These are phyloP conservation scores for Periophthalmus modestus DNA, from an alignment of 2,113 vertebrate genomes.

Conservation along the genomic window DNA sequence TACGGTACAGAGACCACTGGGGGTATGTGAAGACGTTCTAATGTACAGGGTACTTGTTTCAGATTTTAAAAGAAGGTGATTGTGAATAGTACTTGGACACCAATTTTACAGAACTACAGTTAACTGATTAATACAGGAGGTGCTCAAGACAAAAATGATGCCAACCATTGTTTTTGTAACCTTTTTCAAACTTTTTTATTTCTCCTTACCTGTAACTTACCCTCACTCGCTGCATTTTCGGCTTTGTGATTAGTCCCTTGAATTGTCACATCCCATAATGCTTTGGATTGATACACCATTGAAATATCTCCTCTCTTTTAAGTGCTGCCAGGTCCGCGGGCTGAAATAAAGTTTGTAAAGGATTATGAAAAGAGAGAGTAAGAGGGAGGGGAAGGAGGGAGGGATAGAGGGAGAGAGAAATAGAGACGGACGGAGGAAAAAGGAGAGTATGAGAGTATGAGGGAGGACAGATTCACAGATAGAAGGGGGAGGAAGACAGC, in stretches of 20 bases:
- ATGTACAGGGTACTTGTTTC: no score
- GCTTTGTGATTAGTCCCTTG: constrained; percentile 8
- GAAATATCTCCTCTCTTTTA: constrained; percentile 35
- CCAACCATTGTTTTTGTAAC: not conserved
- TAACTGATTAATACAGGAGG: no score
- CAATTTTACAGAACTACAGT: no score
- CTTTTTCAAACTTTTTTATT: not conserved
- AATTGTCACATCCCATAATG: constrained; percentile 8
- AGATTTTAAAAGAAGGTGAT: no score
- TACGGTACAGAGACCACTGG: no score
- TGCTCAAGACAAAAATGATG: no score
- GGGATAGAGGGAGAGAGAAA: not conserved
- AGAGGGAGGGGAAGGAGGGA: not conserved
- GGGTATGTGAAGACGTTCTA: no score
- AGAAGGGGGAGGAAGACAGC: constrained; percentile 12
- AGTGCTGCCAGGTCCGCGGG: constrained; percentile 23
- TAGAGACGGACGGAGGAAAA: not conserved
- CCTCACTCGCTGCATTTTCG: not conserved
- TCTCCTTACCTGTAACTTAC: no score
- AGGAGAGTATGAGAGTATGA: not conserved
- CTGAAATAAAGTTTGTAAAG: constrained; percentile 7
- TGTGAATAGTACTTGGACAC: no score
- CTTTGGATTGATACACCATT: constrained; percentile 16
- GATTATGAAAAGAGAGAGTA: not conserved
- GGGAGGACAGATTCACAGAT: not conserved